Evolutionary conservation across 2,113 vertebrate genomes (phyloP), one percentile per base, ranked within the genome.

Genomic region (Lagenorhynchus albirostris): DNA sequence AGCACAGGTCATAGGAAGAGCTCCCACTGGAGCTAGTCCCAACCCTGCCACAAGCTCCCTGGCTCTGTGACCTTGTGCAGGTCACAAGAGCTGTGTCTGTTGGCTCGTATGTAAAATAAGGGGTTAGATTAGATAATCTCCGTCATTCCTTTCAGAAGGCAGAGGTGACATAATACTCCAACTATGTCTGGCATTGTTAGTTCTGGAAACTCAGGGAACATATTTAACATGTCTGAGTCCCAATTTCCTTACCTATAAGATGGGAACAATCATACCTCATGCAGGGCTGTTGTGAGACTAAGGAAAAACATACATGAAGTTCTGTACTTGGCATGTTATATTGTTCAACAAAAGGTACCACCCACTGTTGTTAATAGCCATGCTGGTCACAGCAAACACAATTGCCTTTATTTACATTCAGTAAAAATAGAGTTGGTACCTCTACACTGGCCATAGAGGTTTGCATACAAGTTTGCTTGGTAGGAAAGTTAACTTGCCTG

Each of bases 171-270:
- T 81, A 36, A 84, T 77, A 85, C 58, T 91, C n/a, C 81, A 95
- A 73, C 47, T n/a, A 71, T 71, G 70, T 33, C 74, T 31, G 63
- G 21, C 11, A 36, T 81, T 92, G 63, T 94, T 94, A 92, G 63
- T 96, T 91, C 63, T 73, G 71, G 67, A 77, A 87, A 5, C 53
- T 95, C 26, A 21, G 18, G 81, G 76, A 81, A 77, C 82, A 18
- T 73, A 91, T 84, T 88, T 68, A 88, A 71, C 18, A 26, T 82
- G 31, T 38, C 67, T 25, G 33, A 41, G n/a, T 95, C 76, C n/a
- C 70, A 93, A 44, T 82, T 96, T 95, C 71, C 33, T 95, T 87
- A 93, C 70, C 47, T 58, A 38, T 53, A 68, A 95, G 58, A 81
- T 80, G 60, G 21, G 38, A 97, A 79, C 31, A 90, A 55, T 76